Evolutionary conservation across 2,888 invertebrate species (phyloP).

Genomic region (Caenorhabditis becei): DNA sequence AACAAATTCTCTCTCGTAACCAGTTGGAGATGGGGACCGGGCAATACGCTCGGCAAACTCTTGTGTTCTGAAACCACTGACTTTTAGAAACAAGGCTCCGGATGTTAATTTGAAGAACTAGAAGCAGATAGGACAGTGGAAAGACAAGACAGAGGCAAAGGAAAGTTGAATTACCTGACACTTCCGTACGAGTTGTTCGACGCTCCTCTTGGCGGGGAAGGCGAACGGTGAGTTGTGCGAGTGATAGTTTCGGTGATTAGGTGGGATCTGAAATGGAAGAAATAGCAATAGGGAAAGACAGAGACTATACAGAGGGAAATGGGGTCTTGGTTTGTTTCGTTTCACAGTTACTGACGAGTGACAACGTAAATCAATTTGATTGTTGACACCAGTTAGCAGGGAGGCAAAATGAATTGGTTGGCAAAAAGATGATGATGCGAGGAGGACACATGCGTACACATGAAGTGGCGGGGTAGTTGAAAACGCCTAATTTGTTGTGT

Average conservation of each 20-base stretch:
- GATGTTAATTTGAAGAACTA: not conserved
- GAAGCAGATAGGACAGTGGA: constrained; percentile 16
- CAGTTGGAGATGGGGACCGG: constrained; percentile 61
- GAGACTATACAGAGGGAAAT: too few species aligned
- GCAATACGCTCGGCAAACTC: constrained; percentile 69
- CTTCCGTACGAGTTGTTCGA: constrained; percentile 54
- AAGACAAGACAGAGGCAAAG: constrained; percentile 4
- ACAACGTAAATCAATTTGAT: constrained; percentile 41
- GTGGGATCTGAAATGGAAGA: constrained; percentile 51
- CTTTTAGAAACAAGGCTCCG: not conserved
- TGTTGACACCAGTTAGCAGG: constrained; percentile 50
- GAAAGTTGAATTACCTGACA: constrained; percentile 45
- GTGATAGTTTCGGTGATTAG: constrained; percentile 62
- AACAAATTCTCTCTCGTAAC: constrained; percentile 47
- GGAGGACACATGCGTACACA: constrained; percentile 43
- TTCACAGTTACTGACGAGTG: constrained; percentile 11
- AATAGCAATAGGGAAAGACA: too few species aligned
- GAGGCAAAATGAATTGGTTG: constrained; percentile 16
- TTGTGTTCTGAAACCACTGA: constrained; percentile 54
- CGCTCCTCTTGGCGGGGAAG: constrained; percentile 52
- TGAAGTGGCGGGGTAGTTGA: constrained; percentile 11
- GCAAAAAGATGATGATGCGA: constrained; percentile 44
- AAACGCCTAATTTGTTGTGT: constrained; percentile 60
- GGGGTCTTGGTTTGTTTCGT: not conserved
- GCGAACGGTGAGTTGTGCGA: constrained; percentile 59